Base-by-base conservation (phyloP, 2,888 invertebrate species). In the Trachelus troglodyta region DNA sequence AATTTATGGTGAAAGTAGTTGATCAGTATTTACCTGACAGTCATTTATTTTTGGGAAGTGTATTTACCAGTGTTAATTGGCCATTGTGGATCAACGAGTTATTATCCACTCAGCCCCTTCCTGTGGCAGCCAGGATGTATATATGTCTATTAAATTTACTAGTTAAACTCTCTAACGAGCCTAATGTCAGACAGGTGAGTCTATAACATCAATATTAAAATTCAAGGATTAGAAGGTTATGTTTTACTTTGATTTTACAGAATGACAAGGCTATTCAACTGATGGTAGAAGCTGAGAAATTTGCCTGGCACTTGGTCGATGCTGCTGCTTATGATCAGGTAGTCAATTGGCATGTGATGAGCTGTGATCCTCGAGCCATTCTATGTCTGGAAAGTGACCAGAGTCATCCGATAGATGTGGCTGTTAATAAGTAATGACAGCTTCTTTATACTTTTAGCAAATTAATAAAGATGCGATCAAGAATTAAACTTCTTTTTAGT, bases 271-370 rank as follows among this genome's bases (percentile, higher is more conserved):
- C 93, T 33, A 86, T 91, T 1, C 90, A 91, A 74, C 85, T 95
- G 73, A 90, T 95, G 34, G 92, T 93, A 69, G 94, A 95, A 81
- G 93, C 94, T 3, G 93, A 94, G 79, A 92, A 92, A 79, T 95
- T 94, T 89, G 93, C 94, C 1, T 96, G 96, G 96, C 92, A 94
- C 80, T 88, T 94, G 69, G 91, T 96, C 4, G 95, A 95, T 79
- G 93, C 94, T 23, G 88, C 90, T 34, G 92, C 93, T 56, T 94
- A 95, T 85, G 95, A 95, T 86, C 93, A 94, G 78, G 93, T 95
- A 68, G 93, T 95, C 83, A 95, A 95, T 88, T 96, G 96, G 96
- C 95, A 95, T 84, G 93, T 96, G 12, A 94, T 94, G 93, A 94
- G 94, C 80, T 94, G 95, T 85, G 95, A 96, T 90, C 94, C 96